Percentiles rank a stretch among this genome's conserved stretches.
phyloP scores from a whole-genome alignment of 2,113 vertebrate species.

The Indicator indicator region DNA sequence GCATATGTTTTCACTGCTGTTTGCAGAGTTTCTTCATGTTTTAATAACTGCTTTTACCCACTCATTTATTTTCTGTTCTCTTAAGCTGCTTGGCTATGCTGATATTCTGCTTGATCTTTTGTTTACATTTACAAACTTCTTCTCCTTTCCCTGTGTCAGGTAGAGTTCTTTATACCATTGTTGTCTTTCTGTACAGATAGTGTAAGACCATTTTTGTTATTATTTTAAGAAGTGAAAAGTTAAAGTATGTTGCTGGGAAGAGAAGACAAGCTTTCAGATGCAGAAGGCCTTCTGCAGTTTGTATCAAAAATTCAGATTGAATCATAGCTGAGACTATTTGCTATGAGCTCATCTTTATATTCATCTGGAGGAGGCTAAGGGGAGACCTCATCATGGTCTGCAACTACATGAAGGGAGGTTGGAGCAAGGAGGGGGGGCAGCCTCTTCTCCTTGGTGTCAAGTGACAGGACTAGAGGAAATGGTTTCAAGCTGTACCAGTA shows the following conservation, averaged over 20 bases:
- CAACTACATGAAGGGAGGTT: too few relatives aligned
- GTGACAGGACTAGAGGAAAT: too few relatives aligned
- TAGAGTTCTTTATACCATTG: background rate
- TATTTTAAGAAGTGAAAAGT: background rate
- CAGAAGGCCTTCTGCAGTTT: background rate
- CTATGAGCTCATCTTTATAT: background rate
- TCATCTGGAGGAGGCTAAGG: background rate
- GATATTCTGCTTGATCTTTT: background rate
- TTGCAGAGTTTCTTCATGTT: slow-evolving; percentile 8
- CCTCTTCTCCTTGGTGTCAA: too few relatives aligned
- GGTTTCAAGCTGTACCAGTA: too few relatives aligned
- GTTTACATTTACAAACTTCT: background rate
- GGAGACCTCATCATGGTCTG: too few relatives aligned
- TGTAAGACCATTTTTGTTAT: background rate
- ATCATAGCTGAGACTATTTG: background rate
- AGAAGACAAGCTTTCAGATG: background rate
- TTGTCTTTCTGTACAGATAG: background rate
- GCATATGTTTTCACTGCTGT: background rate
- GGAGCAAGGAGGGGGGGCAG: too few relatives aligned
- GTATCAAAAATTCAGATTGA: background rate
- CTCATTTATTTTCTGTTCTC: background rate
- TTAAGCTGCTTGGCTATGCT: background rate
- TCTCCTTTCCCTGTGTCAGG: background rate
- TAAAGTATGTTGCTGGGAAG: background rate
- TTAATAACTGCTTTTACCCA: background rate